A percentile compares a stretch with the other conserved stretches of the same genome.
phyloP scores from a whole-genome alignment of 1,140 invertebrate genomes.

The Vollenhovia emeryi region DNA sequence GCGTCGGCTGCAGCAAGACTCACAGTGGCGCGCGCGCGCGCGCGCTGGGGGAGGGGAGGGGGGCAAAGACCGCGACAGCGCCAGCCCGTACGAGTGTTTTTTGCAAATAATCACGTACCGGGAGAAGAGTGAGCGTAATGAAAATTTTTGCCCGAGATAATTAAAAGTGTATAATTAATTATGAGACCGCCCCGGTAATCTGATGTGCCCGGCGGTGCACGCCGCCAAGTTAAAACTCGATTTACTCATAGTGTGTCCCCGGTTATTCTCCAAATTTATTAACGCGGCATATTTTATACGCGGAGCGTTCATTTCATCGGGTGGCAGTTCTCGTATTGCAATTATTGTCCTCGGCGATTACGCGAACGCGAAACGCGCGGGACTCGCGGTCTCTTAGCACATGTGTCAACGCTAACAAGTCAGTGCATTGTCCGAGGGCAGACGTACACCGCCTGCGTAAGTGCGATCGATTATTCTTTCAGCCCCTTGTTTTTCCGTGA shows the following conservation, averaged over 20 bases:
- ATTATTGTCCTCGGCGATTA: constrained; percentile 8
- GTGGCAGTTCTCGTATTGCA: background rate
- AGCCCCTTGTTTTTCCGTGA: constrained; percentile 66
- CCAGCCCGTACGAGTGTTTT: background rate
- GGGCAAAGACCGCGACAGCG: background rate
- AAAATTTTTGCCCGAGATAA: constrained; percentile 51
- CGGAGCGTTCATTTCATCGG: background rate
- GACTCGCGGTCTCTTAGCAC: background rate
- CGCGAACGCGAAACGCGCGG: background rate
- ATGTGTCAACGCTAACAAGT: constrained; percentile 43
- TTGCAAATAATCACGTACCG: constrained; percentile 26
- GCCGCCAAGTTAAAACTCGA: constrained; percentile 9
- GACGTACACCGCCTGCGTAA: constrained; percentile 53
- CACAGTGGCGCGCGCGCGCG: background rate
- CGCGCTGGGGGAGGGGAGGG: background rate
- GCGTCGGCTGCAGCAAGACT: constrained; percentile 3
- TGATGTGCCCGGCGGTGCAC: constrained; percentile 16
- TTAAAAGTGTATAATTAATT: constrained; percentile 56
- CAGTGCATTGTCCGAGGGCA: constrained; percentile 39
- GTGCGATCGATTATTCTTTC: constrained; percentile 76
- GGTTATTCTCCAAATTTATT: constrained; percentile 33
- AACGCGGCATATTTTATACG: constrained; percentile 25
- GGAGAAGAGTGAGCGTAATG: constrained; percentile 37
- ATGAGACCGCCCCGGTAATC: constrained; percentile 46
- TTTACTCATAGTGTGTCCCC: constrained; percentile 13